Evolutionary conservation across 2,888 invertebrate genomes (phyloP).

Genomic region (Malacosoma neustria): DNA sequence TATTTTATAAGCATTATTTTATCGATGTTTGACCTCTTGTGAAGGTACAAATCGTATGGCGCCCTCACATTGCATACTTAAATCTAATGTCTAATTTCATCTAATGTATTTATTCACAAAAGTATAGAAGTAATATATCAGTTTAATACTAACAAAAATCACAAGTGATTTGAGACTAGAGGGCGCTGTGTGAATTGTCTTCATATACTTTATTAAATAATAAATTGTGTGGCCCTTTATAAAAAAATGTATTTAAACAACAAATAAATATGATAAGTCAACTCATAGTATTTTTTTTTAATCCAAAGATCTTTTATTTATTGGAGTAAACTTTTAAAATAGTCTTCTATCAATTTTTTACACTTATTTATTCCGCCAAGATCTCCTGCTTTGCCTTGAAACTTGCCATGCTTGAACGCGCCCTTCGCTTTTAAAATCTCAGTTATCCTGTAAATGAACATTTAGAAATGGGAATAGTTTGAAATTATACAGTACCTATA

Average conservation of each 20-base stretch:
- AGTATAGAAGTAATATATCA: too few relatives aligned
- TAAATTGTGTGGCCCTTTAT: neutral
- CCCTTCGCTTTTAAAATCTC: constrained; percentile 85
- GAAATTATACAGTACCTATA: too few relatives aligned
- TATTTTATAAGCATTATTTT: too few relatives aligned
- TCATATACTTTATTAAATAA: too few relatives aligned
- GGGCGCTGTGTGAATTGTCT: too few relatives aligned
- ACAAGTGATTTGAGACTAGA: too few relatives aligned
- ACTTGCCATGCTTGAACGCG: constrained; percentile 81
- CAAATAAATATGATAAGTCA: neutral
- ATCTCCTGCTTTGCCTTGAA: constrained; percentile 85
- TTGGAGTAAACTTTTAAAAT: constrained; percentile 52
- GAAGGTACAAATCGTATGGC: too few relatives aligned
- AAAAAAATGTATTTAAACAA: neutral
- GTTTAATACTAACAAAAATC: too few relatives aligned
- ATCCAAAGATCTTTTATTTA: neutral
- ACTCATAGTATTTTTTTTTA: neutral
- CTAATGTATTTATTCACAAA: too few relatives aligned
- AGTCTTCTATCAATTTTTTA: constrained; percentile 73
- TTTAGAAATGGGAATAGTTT: neutral
- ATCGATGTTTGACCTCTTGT: too few relatives aligned
- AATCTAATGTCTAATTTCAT: too few relatives aligned
- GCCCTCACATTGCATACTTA: too few relatives aligned
- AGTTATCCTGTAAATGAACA: constrained; percentile 69
- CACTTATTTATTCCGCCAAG: constrained; percentile 78